phyloP scores from a whole-genome alignment of 2,113 vertebrate genomes.

The Ammodramus savannarum region DNA sequence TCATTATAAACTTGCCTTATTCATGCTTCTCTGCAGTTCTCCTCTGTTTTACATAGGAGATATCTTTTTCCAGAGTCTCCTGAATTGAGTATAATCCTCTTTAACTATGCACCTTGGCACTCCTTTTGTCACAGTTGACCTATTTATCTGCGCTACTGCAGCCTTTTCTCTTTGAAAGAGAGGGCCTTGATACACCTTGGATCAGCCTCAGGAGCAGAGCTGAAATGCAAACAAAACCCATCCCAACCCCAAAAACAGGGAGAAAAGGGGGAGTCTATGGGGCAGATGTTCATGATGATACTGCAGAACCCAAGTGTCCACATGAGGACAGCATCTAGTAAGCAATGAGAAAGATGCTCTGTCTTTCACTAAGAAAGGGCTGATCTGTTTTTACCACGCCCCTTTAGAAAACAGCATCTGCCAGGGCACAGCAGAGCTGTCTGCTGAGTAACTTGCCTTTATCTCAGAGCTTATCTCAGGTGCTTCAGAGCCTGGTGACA shows the following conservation, averaged over 20 bases:
- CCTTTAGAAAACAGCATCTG: not conserved
- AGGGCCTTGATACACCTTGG: not conserved
- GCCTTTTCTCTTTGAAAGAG: not conserved
- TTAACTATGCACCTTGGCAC: not conserved
- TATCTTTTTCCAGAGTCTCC: not conserved
- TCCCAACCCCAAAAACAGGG: not conserved
- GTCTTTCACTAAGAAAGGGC: not conserved
- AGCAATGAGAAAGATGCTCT: not conserved
- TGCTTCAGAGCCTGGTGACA: not conserved
- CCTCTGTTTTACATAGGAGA: not conserved
- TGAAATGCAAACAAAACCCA: not conserved
- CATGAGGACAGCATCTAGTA: constrained; percentile 41
- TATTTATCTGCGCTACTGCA: not conserved
- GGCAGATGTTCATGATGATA: not conserved
- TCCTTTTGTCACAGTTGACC: not conserved
- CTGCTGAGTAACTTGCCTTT: not conserved
- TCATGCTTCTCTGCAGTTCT: not conserved
- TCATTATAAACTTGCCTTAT: not conserved
- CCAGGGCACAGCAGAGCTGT: not conserved
- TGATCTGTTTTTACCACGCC: not conserved
- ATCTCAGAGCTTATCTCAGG: not conserved
- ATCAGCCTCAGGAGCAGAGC: not conserved
- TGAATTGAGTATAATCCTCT: not conserved
- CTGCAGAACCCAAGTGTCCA: not conserved
- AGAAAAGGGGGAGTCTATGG: not conserved